Base-by-base conservation (phyloP, 2,113 vertebrate species). In the Microtus richardsoni region DNA sequence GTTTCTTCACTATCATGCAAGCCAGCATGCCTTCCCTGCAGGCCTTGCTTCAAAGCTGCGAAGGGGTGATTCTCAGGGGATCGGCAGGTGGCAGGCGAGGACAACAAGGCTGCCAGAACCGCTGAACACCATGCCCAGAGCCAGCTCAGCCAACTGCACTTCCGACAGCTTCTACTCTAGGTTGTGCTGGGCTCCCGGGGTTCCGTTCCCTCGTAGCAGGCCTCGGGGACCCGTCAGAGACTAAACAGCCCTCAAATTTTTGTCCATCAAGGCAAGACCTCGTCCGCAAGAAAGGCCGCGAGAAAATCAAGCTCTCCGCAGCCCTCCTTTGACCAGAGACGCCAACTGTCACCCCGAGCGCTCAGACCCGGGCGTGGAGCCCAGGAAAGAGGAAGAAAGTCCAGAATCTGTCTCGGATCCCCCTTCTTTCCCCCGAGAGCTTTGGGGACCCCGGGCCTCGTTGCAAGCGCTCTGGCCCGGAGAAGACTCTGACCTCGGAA, bases 51-150 rank as follows among this genome's bases (percentile, higher is more conserved):
- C 24, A 26, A 64, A 64, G 47, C 41, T 11, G 39, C 16, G 7
- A 3, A 0, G 26, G 68, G 26, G 19, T 21, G 11, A 77, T 5
- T 17, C 22, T 36, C 66, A n/a, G 9, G 41, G 41, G 14, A 22
- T 0, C 96, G 17, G 88, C 93, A 97, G 97, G 77, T 39, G 97
- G 95, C 97, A 94, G 93, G 52, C 80, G 16, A 47, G 36, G 22
- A 75, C 91, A 52, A 64, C 10, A 0, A 28, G 74, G 60, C 26
- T 5, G 52, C 74, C 0, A 14, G 49, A 80, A 64, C 26, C 33
- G 4, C 47, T 13, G 1, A 41, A 24, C 28, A 4, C 60, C 74
- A 14, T 22, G 14, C 75, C 75, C 33, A 11, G 71, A 44, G 49
- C 36, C 74, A 3, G 30, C 10, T 49, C 68, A 0, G 12, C 3